A percentile compares a stretch with the other conserved stretches of the same genome.
These are phyloP conservation scores for Arizona elegans DNA, from an alignment of 2,113 vertebrate species.

Conservation along the genomic window DNA sequence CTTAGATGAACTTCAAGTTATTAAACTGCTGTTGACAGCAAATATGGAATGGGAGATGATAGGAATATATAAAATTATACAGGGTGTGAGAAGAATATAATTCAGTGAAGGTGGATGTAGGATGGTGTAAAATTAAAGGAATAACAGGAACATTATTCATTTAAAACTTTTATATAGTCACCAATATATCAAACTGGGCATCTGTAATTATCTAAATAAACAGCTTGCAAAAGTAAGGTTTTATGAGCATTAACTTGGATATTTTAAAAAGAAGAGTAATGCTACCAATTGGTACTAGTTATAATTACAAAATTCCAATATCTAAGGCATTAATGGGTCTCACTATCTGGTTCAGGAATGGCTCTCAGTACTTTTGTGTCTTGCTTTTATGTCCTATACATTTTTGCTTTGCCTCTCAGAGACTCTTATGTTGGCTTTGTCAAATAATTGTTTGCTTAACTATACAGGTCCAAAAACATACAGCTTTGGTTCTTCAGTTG, in stretches of 20 bases:
- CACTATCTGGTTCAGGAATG: background rate
- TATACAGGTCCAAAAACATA: slow-evolving; percentile 91
- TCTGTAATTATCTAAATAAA: background rate
- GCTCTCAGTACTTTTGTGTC: background rate
- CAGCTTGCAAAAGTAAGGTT: background rate
- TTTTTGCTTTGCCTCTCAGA: background rate
- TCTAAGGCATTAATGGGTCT: background rate
- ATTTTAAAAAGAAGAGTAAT: background rate
- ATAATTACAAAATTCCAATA: background rate
- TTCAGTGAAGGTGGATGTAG: background rate
- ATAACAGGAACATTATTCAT: background rate
- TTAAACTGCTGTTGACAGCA: background rate
- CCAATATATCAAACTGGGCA: too few species aligned
- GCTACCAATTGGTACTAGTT: background rate
- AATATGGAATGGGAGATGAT: background rate
- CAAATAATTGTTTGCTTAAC: slow-evolving; percentile 35
- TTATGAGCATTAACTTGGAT: background rate
- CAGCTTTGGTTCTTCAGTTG: slow-evolving; percentile 82
- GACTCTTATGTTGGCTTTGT: background rate
- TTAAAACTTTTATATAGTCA: too few species aligned
- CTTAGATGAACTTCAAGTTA: background rate
- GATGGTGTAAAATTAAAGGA: background rate
- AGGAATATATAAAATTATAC: background rate
- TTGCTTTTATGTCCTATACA: background rate
- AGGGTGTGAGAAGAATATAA: background rate